phyloP scores from a whole-genome alignment of 2,113 vertebrate species.

The Oryzias woworae region DNA sequence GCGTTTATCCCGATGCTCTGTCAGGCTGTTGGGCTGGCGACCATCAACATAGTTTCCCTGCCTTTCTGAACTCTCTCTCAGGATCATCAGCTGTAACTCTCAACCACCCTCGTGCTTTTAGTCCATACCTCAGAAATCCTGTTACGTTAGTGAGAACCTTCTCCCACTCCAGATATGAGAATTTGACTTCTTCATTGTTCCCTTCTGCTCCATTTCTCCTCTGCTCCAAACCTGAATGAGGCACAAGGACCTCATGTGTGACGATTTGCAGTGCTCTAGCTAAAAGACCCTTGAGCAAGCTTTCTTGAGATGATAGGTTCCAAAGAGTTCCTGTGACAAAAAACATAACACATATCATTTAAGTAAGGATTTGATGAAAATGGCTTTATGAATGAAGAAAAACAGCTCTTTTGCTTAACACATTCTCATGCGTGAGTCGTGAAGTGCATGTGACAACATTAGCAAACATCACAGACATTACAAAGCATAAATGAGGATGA shows the following conservation, averaged over 20 bases:
- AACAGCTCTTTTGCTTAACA: too few species aligned
- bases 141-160: conserved; percentile 92
- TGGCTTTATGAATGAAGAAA: too few species aligned
- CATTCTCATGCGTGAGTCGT: too few species aligned
- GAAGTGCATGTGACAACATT: too few species aligned
- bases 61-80: neutral
- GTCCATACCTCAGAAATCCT: conserved; percentile 89
- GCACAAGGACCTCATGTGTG: conserved; percentile 90
- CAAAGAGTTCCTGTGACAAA: conserved; percentile 86
- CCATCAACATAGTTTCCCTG: neutral
- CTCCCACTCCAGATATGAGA: conserved; percentile 93
- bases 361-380: too few species aligned
- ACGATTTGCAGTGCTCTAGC: conserved; percentile 91
- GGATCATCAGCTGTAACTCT: conserved; percentile 3
- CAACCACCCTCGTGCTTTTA: neutral
- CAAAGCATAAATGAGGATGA: too few species aligned
- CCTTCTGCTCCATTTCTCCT: conserved; percentile 72
- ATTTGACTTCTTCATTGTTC: conserved; percentile 86
- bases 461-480: too few species aligned
- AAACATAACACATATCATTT: neutral
- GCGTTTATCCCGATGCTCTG: conserved; percentile 6
- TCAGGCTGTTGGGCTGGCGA: conserved; percentile 26
- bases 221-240: conserved; percentile 90
- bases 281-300: conserved; percentile 97
- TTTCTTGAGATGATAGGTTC: conserved; percentile 96